Base-by-base conservation (phyloP, 2,888 invertebrate genomes). In the Agrenia bidenticulata region DNA sequence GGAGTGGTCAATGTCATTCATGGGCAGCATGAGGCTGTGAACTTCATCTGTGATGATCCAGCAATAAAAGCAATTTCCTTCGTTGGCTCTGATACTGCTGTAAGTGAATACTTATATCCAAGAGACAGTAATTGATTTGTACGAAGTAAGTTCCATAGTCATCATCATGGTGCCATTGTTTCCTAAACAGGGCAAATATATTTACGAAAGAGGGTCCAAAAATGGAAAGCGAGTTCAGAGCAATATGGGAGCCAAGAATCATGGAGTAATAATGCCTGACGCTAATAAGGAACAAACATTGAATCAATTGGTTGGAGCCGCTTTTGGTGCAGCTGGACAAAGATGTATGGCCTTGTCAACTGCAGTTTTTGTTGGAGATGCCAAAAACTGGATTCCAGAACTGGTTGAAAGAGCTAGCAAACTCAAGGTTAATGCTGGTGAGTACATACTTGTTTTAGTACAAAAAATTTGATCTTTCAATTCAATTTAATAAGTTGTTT, bases 211-310 rank as follows among this genome's bases (percentile, higher is more conserved):
- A 69, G 94, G 95, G 56, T 90, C 92, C 1, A 88, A 88, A 69
- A 89, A 89, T 78, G 98, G 99, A 78, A 96, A 96, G 79, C 86
- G 95, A 39, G 94, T 99, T 0, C 99, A 99, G 81, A 92, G 93
- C 75, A 99, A 99, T 81, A 94, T 99, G 94, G 98, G 98, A 13
- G 99, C 99, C 2, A 99, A 99, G 82, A 99, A 99, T 81, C 99
- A 99, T 80, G 98, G 97, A 49, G 89, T 99, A 15, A 86, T 99
- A 45, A 87, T 99, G 86, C 90, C 95, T 1, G 99, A 99, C 81
- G 98, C 98, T 1, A 96, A 97, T 82, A 98, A 97, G 80, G 95
- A 95, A 78, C 89, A 93, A 77, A 94, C 95, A 0, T 83, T 99
- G 37, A 97, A 97, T 79, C 94, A 96, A 79, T 82, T 92, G 26